A percentile compares a stretch with the other conserved stretches of the same genome.
These are phyloP conservation scores for Volucella zonaria DNA, from an alignment of 2,888 invertebrate genomes.

Conservation along the genomic window DNA sequence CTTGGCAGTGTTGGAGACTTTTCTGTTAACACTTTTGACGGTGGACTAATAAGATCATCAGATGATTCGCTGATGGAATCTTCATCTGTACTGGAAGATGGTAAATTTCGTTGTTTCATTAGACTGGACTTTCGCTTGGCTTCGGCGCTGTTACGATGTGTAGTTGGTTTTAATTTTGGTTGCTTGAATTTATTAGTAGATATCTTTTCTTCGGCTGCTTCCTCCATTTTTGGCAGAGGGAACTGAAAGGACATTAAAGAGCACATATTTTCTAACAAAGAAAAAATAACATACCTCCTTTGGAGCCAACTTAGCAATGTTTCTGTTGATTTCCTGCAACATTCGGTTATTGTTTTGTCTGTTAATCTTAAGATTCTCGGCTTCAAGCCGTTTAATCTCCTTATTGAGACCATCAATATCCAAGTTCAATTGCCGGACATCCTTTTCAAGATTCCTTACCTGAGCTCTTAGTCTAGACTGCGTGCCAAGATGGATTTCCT, in stretches of 20 bases:
- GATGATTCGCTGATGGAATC: slow-evolving; percentile 17
- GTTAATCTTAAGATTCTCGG: slow-evolving; percentile 84
- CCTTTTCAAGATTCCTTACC: slow-evolving; percentile 88
- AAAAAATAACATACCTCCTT: slow-evolving; percentile 77
- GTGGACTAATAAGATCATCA: background rate
- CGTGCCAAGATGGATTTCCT: slow-evolving; percentile 87
- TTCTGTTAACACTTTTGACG: slow-evolving; percentile 22
- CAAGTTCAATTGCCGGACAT: slow-evolving; percentile 86
- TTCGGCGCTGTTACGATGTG: slow-evolving; percentile 59
- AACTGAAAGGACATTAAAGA: slow-evolving; percentile 10
- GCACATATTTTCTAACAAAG: background rate
- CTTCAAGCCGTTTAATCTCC: slow-evolving; percentile 86
- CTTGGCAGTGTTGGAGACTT: slow-evolving; percentile 13
- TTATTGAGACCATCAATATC: slow-evolving; percentile 88
- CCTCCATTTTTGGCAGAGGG: background rate
- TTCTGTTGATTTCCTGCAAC: slow-evolving; percentile 89
- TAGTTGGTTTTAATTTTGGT: slow-evolving; percentile 44
- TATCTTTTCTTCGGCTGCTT: slow-evolving; percentile 15
- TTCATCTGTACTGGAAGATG: slow-evolving; percentile 26
- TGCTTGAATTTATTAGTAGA: background rate
- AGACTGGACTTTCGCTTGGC: slow-evolving; percentile 63
- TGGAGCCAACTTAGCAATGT: slow-evolving; percentile 83
- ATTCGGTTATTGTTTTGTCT: slow-evolving; percentile 88
- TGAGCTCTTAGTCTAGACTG: slow-evolving; percentile 90
- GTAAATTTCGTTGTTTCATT: slow-evolving; percentile 27